These are phyloP conservation scores for Poecile montanus DNA, from an alignment of 2,797 vertebrate species.

Conservation along the genomic window DNA sequence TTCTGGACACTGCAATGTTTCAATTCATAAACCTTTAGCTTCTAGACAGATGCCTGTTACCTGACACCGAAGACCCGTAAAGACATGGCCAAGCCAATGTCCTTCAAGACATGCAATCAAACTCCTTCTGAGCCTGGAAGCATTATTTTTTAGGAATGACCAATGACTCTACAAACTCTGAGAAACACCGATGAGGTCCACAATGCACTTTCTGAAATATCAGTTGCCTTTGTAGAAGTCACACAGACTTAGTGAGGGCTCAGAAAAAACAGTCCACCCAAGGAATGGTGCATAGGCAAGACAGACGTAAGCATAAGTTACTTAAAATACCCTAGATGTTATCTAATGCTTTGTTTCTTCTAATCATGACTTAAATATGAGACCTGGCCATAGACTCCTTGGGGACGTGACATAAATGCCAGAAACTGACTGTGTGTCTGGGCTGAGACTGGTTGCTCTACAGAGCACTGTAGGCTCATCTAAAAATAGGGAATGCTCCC, in stretches of 20 bases:
- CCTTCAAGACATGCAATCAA: not conserved
- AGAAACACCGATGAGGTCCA: rapidly evolving
- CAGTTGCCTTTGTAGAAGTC: not conserved
- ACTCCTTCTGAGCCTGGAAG: not conserved
- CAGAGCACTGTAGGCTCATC: not conserved
- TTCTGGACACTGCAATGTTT: not conserved
- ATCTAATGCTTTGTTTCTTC: not conserved
- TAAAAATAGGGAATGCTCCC: not conserved
- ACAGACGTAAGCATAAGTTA: not conserved
- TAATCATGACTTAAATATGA: not conserved
- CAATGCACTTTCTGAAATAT: not conserved
- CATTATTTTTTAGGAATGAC: not conserved
- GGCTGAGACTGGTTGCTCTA: not conserved
- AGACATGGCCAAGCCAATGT: not conserved
- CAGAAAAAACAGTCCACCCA: not conserved
- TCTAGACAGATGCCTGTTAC: not conserved
- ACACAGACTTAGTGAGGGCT: not conserved
- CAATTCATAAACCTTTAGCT: not conserved
- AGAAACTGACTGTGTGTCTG: not conserved
- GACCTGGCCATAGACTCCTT: not conserved
- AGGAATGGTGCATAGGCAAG: not conserved
- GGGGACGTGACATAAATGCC: not conserved
- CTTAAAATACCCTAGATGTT: not conserved
- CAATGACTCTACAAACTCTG: not conserved
- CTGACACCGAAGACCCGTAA: not conserved